Evolutionary conservation across 2,888 invertebrate species (phyloP).

Genomic region (Hirtodrosophila trivittata): DNA sequence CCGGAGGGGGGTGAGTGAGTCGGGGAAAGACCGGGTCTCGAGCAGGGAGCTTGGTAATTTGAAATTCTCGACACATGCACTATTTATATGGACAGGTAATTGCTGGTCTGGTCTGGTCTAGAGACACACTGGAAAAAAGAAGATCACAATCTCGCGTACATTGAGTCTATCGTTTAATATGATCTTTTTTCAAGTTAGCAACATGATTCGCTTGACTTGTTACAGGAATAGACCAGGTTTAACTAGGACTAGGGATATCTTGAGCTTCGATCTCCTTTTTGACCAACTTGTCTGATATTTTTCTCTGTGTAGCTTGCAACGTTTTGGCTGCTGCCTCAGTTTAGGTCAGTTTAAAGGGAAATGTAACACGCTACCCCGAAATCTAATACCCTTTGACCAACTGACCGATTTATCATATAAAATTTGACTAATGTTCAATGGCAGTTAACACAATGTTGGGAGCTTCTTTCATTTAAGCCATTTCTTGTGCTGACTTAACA

Average conservation of each 20-base stretch:
- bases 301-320: neutral
- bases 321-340: constrained; percentile 30
- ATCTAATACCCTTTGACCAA: constrained; percentile 59
- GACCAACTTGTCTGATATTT: neutral
- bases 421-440: constrained; percentile 16
- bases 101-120: neutral
- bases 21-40: neutral
- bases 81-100: constrained; percentile 5
- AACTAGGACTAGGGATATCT: too few relatives aligned
- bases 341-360: constrained; percentile 45
- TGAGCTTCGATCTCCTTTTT: neutral
- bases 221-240: neutral
- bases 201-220: neutral
- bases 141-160: neutral
- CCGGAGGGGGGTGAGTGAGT: neutral
- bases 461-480: neutral
- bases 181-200: neutral
- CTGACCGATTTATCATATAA: constrained; percentile 49
- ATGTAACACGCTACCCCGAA: constrained; percentile 18
- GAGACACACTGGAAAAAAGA: neutral
- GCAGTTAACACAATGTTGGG: neutral
- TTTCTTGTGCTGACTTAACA: constrained; percentile 37
- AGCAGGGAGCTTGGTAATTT: constrained; percentile 36
- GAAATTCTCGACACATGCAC: constrained; percentile 46
- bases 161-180: neutral